Evolutionary conservation across 2,113 vertebrate genomes (phyloP).

Genomic region (Quiscalus mexicanus): DNA sequence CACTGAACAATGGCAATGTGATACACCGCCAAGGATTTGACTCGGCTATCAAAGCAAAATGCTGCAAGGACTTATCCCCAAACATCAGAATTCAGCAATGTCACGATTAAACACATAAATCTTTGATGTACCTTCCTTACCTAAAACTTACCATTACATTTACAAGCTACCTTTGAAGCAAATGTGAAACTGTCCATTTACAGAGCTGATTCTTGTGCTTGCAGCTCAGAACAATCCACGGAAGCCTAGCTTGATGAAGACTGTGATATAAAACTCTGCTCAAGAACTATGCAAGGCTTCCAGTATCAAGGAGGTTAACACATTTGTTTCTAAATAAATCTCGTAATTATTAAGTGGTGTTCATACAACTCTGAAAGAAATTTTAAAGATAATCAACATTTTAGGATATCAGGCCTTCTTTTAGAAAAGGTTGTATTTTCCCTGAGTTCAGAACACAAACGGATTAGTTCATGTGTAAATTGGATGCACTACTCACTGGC

Average conservation of each 20-base stretch:
- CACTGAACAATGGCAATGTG: not conserved
- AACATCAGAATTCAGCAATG: not conserved
- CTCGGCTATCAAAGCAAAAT: not conserved
- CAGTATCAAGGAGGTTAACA: not conserved
- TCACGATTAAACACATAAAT: not conserved
- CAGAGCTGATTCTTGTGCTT: not conserved
- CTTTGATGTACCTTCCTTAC: not conserved
- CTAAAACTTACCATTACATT: not conserved
- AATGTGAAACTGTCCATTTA: not conserved
- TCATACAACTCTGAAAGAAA: not conserved
- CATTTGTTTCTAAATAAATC: conserved; percentile 18
- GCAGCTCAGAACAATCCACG: not conserved
- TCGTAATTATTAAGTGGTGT: not conserved
- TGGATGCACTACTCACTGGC: not conserved
- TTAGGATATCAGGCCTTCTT: not conserved
- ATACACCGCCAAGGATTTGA: not conserved
- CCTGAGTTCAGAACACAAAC: not conserved
- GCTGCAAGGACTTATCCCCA: not conserved
- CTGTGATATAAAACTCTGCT: not conserved
- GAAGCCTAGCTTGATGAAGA: not conserved
- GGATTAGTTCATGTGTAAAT: not conserved
- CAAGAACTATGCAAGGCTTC: not conserved
- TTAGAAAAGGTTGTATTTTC: not conserved
- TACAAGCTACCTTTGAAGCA: not conserved
- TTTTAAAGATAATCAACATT: not conserved